phyloP scores from a whole-genome alignment of 2,113 vertebrate species.

The Rhadina sibilatrix region DNA sequence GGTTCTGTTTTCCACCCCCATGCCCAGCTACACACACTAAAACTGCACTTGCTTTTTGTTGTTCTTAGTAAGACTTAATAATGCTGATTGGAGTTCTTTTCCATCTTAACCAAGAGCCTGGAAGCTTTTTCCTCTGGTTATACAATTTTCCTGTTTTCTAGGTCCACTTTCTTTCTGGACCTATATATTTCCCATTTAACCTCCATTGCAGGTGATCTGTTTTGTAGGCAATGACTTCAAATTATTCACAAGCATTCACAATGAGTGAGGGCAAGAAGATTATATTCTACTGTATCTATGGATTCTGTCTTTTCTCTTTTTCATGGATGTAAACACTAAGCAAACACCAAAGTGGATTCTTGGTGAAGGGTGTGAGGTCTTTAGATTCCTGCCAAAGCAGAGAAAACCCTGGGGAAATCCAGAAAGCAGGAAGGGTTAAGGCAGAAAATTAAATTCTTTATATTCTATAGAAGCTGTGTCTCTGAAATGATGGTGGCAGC shows the following conservation, averaged over 20 bases:
- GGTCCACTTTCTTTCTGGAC: not conserved
- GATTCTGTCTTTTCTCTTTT: not conserved
- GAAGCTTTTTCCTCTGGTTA: not conserved
- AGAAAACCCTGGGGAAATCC: not conserved
- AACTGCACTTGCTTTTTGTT: not conserved
- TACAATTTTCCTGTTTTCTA: not conserved
- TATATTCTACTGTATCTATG: not conserved
- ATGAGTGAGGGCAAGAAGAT: not conserved
- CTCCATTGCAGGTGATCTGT: not conserved
- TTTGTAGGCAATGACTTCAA: not conserved
- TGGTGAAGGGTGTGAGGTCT: not conserved
- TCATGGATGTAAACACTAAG: not conserved
- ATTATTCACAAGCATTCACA: not conserved
- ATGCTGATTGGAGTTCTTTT: not conserved
- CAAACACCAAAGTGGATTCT: not conserved
- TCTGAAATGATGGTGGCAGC: not conserved
- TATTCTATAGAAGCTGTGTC: not conserved
- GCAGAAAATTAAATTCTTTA: not conserved
- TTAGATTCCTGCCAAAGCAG: not conserved
- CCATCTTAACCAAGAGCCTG: not conserved
- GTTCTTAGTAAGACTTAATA: not conserved
- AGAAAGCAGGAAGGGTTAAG: not conserved
- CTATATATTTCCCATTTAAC: not conserved
- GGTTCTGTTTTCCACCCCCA: not conserved
- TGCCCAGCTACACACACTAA: not conserved